Conservation (phyloP, 2,797 vertebrate species). For the Atherinosoma microstoma region DNA sequence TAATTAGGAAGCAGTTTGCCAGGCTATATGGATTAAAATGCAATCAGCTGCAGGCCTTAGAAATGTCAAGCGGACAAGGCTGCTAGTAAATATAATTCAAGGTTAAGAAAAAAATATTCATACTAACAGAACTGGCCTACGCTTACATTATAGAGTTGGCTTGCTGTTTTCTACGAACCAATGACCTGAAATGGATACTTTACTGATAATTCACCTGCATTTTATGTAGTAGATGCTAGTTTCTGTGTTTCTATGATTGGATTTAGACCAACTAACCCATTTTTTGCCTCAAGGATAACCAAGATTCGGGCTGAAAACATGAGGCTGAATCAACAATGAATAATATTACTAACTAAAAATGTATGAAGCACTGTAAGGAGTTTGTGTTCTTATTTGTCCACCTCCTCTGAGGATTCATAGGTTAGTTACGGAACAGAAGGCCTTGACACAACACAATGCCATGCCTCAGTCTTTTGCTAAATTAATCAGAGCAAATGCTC, state of each 20-base stretch:
- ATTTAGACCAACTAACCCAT: constrained; percentile 1
- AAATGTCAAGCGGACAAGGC: constrained; percentile 53
- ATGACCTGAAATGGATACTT: not conserved
- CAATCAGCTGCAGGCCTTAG: constrained; percentile 48
- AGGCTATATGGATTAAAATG: constrained; percentile 51
- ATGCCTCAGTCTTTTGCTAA: constrained; percentile 22
- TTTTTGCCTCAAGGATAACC: not conserved
- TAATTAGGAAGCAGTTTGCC: constrained; percentile 66
- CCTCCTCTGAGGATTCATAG: not conserved
- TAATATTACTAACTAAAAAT: not conserved
- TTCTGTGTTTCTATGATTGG: not conserved
- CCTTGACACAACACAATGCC: constrained; percentile 5
- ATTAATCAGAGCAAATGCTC: constrained; percentile 32
- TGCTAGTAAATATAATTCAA: constrained; percentile 49
- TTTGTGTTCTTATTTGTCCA: constrained; percentile 7
- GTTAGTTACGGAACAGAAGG: constrained; percentile 30
- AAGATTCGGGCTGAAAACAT: not conserved
- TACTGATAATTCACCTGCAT: not conserved
- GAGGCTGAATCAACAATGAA: not conserved
- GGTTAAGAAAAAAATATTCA: constrained; percentile 32
- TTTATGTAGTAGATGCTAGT: not conserved
- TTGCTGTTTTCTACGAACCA: constrained; percentile 13
- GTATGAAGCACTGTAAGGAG: constrained; percentile 1
- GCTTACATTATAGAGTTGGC: constrained; percentile 15
- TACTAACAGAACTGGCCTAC: constrained; percentile 18